These are phyloP conservation scores for Phymatocera aterrima DNA, from an alignment of 2,888 invertebrate genomes.

Conservation along the genomic window DNA sequence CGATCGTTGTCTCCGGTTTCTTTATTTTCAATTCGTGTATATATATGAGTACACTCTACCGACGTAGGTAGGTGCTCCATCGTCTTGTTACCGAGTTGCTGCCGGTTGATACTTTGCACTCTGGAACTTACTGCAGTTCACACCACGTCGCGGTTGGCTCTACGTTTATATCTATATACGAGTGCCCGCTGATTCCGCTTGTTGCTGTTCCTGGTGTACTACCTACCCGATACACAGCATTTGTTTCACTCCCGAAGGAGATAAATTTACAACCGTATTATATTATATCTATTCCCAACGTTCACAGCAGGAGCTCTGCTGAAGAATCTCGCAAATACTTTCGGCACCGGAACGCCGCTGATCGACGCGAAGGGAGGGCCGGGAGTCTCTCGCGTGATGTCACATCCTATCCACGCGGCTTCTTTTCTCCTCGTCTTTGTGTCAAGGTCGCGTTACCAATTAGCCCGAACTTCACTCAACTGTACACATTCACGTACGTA, in stretches of 20 bases:
- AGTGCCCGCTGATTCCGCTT: too few relatives aligned
- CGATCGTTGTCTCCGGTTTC: constrained; percentile 36
- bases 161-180: background rate
- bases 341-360: too few relatives aligned
- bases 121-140: constrained; percentile 32
- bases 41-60: too few relatives aligned
- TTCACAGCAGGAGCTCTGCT: too few relatives aligned
- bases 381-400: background rate
- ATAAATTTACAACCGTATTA: constrained; percentile 5
- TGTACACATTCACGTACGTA: too few relatives aligned
- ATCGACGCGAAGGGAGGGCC: too few relatives aligned
- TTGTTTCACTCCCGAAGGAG: constrained; percentile 13
- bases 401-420: too few relatives aligned
- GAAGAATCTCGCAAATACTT: too few relatives aligned
- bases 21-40: constrained; percentile 44
- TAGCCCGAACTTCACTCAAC: background rate
- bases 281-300: background rate
- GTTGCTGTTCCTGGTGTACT: background rate
- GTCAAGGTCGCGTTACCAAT: constrained; percentile 42
- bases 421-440: too few relatives aligned
- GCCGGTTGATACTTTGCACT: constrained; percentile 33
- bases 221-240: background rate
- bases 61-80: too few relatives aligned
- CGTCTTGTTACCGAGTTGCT: background rate
- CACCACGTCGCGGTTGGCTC: background rate